Conservation (phyloP, 2,113 vertebrate genomes). For the Gallinago paraguaiae region DNA sequence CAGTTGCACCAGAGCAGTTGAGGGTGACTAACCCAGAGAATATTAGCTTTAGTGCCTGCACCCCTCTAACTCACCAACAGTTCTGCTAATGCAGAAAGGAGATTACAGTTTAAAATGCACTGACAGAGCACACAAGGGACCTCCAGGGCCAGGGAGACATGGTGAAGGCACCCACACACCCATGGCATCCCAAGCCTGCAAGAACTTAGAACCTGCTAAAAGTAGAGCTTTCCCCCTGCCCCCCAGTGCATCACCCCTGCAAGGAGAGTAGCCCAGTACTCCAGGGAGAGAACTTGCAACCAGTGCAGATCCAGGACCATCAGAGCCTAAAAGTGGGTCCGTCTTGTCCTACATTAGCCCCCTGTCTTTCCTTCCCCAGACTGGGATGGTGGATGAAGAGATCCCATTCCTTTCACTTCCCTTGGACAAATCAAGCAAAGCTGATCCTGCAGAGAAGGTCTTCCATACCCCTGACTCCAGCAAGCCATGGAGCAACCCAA, state of each 20-base stretch:
- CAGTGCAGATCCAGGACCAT: background rate
- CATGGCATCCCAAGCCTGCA: background rate
- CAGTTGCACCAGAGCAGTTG: background rate
- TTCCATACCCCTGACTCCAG: background rate
- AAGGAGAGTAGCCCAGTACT: background rate
- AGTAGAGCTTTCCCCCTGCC: background rate
- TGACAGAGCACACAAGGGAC: background rate
- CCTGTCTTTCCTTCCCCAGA: background rate
- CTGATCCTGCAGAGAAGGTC: background rate
- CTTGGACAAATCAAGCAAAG: background rate
- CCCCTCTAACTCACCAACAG: background rate
- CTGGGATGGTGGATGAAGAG: background rate
- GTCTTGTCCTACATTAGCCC: background rate
- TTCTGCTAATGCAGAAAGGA: background rate
- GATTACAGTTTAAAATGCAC: background rate
- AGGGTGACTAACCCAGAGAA: background rate
- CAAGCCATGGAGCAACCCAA: background rate
- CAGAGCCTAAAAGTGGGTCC: background rate
- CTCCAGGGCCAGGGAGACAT: background rate
- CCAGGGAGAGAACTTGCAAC: background rate
- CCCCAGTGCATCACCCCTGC: background rate
- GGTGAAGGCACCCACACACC: background rate
- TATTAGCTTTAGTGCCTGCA: background rate
- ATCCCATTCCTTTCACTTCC: background rate
- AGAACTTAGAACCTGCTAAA: background rate